Conservation (phyloP, 2,113 vertebrate genomes). For the Nycticorax nycticorax region DNA sequence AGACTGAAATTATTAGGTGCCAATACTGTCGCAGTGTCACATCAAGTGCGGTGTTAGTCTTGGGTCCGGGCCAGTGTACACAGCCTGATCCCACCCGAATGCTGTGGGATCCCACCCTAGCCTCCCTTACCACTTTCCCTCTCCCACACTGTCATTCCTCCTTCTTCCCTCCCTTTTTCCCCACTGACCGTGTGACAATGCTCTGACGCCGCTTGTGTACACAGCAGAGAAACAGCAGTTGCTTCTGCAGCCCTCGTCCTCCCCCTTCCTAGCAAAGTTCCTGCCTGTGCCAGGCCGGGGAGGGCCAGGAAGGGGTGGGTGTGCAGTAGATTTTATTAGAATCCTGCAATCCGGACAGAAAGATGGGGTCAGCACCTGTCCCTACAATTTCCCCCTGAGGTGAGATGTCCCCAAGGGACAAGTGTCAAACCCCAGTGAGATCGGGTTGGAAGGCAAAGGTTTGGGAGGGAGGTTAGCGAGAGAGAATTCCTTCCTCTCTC, state of each 20-base stretch:
- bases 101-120: fast-evolving
- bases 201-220: background rate
- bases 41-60: background rate
- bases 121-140: background rate
- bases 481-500: background rate
- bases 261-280: background rate
- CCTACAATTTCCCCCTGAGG: background rate
- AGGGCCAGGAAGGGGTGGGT: too few species aligned
- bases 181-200: fast-evolving
- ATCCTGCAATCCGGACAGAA: background rate
- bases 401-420: background rate
- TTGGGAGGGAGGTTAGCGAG: background rate
- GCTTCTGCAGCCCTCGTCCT: background rate
- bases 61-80: fast-evolving
- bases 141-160: background rate
- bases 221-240: background rate
- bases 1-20: background rate
- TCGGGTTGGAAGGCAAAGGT: background rate
- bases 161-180: background rate
- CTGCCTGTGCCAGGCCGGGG: fast-evolving
- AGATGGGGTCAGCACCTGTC: background rate
- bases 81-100: background rate
- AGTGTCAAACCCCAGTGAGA: background rate
- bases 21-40: background rate
- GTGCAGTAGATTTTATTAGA: background rate